phyloP scores from a whole-genome alignment of 2,113 vertebrate genomes.

The Carassius gibelio region DNA sequence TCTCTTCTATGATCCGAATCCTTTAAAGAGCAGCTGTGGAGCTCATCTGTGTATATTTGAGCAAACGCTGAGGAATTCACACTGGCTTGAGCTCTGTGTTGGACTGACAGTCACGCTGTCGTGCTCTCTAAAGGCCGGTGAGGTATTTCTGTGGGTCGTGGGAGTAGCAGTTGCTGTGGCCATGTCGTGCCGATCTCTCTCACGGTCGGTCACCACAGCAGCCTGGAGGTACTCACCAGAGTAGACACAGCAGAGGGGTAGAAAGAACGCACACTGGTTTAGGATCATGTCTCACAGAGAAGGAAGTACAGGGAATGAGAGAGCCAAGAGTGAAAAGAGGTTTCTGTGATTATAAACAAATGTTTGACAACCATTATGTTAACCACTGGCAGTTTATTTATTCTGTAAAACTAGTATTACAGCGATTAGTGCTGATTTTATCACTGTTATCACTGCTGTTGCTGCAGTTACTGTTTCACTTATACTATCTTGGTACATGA shows the following conservation, averaged over 20 bases:
- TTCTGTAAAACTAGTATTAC: background rate
- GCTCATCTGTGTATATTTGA: too few species aligned
- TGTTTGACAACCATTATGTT: background rate
- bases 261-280: background rate
- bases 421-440: background rate
- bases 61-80: conserved; percentile 14
- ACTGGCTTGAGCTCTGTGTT: conserved; percentile 48
- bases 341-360: conserved; percentile 6
- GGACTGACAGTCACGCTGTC: conserved; percentile 44
- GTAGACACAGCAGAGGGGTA: background rate
- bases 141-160: conserved; percentile 55
- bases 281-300: conserved; percentile 11
- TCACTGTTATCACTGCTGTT: background rate
- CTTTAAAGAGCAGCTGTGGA: too few species aligned
- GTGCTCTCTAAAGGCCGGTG: conserved; percentile 21
- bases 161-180: conserved; percentile 58
- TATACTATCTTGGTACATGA: background rate
- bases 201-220: conserved; percentile 19
- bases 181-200: conserved; percentile 46
- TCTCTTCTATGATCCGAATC: too few species aligned
- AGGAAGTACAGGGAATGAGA: conserved; percentile 23
- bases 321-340: background rate
- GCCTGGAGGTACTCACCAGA: conserved; percentile 54
- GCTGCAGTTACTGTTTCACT: background rate
- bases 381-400: background rate